Conservation (phyloP, 2,888 invertebrate genomes). For the Rhodophaea formosa region DNA sequence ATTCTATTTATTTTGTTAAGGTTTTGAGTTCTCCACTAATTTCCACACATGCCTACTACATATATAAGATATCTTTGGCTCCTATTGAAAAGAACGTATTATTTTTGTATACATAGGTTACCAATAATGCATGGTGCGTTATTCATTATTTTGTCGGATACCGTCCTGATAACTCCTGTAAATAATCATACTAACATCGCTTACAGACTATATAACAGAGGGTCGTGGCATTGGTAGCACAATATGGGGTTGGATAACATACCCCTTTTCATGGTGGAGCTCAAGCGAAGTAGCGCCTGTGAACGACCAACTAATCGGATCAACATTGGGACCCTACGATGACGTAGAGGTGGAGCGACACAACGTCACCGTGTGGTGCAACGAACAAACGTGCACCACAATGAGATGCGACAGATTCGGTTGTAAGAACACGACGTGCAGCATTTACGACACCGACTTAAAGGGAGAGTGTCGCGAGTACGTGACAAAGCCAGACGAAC, state of each 20-base stretch:
- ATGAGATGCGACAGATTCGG: conserved; percentile 61
- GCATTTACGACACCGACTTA: conserved; percentile 71
- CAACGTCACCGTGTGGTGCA: conserved; percentile 70
- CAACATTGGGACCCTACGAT: conserved; percentile 42
- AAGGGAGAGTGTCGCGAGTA: conserved; percentile 68
- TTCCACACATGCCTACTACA: no score
- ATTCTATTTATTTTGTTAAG: no score
- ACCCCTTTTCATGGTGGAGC: conserved; percentile 71
- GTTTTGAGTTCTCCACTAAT: no score
- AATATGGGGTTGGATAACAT: conserved; percentile 72
- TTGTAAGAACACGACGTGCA: conserved; percentile 67
- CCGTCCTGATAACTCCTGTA: not conserved
- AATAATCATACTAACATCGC: conserved; percentile 33
- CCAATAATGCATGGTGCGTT: no score
- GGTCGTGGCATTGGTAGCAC: conserved; percentile 64
- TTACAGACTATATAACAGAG: conserved; percentile 61
- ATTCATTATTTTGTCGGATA: no score
- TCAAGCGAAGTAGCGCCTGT: conserved; percentile 40
- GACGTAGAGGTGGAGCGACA: conserved; percentile 53
- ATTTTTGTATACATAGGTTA: no score
- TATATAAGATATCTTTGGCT: no score
- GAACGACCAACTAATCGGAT: conserved; percentile 41
- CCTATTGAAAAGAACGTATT: no score
- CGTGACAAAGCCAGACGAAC: conserved; percentile 48
- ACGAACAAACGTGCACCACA: conserved; percentile 74